Evolutionary conservation across 2,113 vertebrate species (phyloP).

Genomic region (Ameiurus melas): DNA sequence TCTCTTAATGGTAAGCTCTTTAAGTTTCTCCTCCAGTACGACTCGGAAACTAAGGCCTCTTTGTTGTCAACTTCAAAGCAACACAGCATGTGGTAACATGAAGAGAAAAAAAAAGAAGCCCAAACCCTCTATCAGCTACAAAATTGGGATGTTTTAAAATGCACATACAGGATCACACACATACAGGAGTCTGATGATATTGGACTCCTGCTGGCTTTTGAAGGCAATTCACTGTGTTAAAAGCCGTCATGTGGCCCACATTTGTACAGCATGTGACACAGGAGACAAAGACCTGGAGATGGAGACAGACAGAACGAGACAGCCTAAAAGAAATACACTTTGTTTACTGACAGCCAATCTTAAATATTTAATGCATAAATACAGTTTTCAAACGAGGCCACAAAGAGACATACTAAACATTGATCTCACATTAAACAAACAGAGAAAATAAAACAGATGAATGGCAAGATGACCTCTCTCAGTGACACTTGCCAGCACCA

Average conservation of each 20-base stretch:
- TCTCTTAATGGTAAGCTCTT: conserved; percentile 51
- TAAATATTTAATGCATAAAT: conserved; percentile 23
- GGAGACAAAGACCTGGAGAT: conserved; percentile 14
- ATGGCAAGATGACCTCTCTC: not conserved
- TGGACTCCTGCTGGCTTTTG: conserved; percentile 54
- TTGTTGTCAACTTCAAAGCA: conserved; percentile 58
- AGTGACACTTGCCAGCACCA: conserved; percentile 3
- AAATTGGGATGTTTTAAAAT: conserved; percentile 43
- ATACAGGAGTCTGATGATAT: conserved; percentile 34
- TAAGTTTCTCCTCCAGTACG: conserved; percentile 37
- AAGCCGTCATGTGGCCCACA: conserved; percentile 37
- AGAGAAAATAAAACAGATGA: not conserved
- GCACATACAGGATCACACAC: conserved; percentile 20
- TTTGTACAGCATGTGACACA: conserved; percentile 45
- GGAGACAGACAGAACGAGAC: not conserved
- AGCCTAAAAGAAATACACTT: not conserved
- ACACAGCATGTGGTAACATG: conserved; percentile 46
- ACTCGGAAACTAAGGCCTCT: conserved; percentile 32
- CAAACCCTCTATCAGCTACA: conserved; percentile 35
- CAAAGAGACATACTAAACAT: not conserved
- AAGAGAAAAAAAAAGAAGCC: conserved; percentile 17
- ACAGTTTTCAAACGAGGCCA: conserved; percentile 13
- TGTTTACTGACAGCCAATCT: conserved; percentile 13
- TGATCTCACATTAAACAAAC: conserved; percentile 25
- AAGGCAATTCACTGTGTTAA: conserved; percentile 44